Evolutionary conservation across 1,140 invertebrate genomes (phyloP).

Genomic region (Phocides pigmalion): DNA sequence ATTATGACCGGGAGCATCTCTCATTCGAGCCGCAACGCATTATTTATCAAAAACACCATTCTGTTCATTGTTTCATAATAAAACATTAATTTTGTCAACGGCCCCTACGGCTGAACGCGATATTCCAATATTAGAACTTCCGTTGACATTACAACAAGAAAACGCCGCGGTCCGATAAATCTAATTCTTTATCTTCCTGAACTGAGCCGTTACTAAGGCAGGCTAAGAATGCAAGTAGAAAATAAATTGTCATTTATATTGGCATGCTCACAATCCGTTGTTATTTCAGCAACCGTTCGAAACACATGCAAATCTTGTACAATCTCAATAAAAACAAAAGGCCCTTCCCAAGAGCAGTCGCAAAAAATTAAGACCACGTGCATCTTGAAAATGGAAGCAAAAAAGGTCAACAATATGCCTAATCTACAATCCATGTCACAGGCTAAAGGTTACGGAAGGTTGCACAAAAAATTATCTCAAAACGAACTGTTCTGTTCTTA

Average conservation of each 20-base stretch:
- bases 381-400: slow-evolving; percentile 67
- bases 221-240: slow-evolving; percentile 46
- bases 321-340: slow-evolving; percentile 72
- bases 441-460: slow-evolving; percentile 82
- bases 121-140: slow-evolving; percentile 77
- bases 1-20: slow-evolving; percentile 61
- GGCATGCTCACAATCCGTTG: slow-evolving; percentile 40
- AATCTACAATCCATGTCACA: slow-evolving; percentile 82
- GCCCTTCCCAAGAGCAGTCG: slow-evolving; percentile 45
- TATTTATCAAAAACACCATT: slow-evolving; percentile 70
- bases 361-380: slow-evolving; percentile 76
- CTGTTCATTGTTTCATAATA: slow-evolving; percentile 80
- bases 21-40: slow-evolving; percentile 59
- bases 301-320: slow-evolving; percentile 74
- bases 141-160: slow-evolving; percentile 63
- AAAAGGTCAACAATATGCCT: slow-evolving; percentile 82
- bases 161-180: slow-evolving; percentile 56
- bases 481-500: slow-evolving; percentile 58
- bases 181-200: slow-evolving; percentile 50
- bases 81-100: slow-evolving; percentile 80
- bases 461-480: slow-evolving; percentile 76
- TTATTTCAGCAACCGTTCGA: slow-evolving; percentile 48
- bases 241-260: slow-evolving; percentile 52
- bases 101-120: slow-evolving; percentile 59
- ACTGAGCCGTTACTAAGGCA: slow-evolving; percentile 35